These are phyloP conservation scores for Dufourea novaeangliae DNA, from an alignment of 1,140 invertebrate genomes.

Conservation along the genomic window DNA sequence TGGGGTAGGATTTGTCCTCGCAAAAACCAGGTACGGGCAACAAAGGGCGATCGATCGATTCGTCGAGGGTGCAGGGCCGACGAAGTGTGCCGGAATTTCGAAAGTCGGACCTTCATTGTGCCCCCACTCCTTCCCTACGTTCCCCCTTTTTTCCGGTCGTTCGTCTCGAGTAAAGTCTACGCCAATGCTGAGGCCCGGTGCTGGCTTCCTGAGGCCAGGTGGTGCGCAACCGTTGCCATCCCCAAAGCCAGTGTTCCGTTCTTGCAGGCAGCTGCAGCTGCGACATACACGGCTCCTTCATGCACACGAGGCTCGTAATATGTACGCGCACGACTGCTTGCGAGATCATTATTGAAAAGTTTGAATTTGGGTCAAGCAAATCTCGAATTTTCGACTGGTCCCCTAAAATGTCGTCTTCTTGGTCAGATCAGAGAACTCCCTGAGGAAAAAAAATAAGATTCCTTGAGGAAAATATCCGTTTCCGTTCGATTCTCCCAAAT, in stretches of 20 bases:
- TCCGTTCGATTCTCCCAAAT: too few species aligned
- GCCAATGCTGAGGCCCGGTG: constrained; percentile 73
- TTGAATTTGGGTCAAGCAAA: constrained; percentile 35
- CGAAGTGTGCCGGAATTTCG: constrained; percentile 66
- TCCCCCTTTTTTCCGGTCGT: constrained; percentile 42
- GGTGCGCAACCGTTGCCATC: constrained; percentile 79
- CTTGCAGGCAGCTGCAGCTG: constrained; percentile 72
- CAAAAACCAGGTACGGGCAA: constrained; percentile 13
- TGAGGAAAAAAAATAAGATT: too few species aligned
- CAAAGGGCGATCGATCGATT: constrained; percentile 56
- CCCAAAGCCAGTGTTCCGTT: constrained; percentile 72
- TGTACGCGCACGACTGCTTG: constrained; percentile 8
- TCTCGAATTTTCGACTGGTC: background rate
- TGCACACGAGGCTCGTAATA: constrained; percentile 23
- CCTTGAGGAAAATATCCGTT: too few species aligned
- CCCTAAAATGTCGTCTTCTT: background rate
- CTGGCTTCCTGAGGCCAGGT: constrained; percentile 76
- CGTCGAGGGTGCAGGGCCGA: constrained; percentile 7
- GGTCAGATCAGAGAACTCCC: background rate
- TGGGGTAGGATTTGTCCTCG: background rate
- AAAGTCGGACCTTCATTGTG: constrained; percentile 60
- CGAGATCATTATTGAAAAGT: constrained; percentile 34
- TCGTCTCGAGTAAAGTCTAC: constrained; percentile 61
- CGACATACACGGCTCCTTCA: constrained; percentile 53
- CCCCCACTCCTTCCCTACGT: background rate